Base-by-base conservation (phyloP, 1,140 invertebrate species). In the Dreissena polymorpha region DNA sequence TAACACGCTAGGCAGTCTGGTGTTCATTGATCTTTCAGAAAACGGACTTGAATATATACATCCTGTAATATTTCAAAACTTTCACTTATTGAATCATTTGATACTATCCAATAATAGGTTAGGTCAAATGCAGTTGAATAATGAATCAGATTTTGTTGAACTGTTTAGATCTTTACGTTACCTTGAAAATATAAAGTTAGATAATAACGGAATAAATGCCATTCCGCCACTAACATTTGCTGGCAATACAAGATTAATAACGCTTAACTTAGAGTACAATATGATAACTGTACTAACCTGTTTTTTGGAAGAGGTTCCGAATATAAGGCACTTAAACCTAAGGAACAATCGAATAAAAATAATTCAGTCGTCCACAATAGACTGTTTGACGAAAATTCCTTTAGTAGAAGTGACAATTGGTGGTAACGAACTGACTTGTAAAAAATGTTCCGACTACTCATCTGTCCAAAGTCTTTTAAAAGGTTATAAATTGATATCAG, bases 1-100 rank as follows among this genome's bases (percentile, higher is more conserved):
- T 27, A 2, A 13, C 13, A 27, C 0, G 12, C 5, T 57, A 27
- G 6, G 13, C 18, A 57, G 13, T 14, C 10, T 60, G 25, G 39
- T 21, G 39, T 18, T n/a, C n/a, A 3, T 73, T 8, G 53, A 73
- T 57, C 0, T 57, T 25, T 51, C 71, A 25, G 7, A 57, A 12
- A 73, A 73, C 39, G 51, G 53, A 73, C 7, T 73, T 10, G 71
- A 73, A 73, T 57, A 57, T 57, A 25, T 73, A 55, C 51, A 73
- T 23, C 71, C 71, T 10, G 60, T 13, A 10, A 55, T 73, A 53
- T 21, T 73, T 25, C 0, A 10, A 53, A 57, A 57, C 29, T 57
- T 73, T 10, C 71, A 51, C 13, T 27, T 29, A 10, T 57, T 73
- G 14, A 10, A 12, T 2, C 55, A 25, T 18, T 6, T 73, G 6